Base-by-base conservation (phyloP, 2,888 invertebrate species). In the Zhengitettix transpicula region DNA sequence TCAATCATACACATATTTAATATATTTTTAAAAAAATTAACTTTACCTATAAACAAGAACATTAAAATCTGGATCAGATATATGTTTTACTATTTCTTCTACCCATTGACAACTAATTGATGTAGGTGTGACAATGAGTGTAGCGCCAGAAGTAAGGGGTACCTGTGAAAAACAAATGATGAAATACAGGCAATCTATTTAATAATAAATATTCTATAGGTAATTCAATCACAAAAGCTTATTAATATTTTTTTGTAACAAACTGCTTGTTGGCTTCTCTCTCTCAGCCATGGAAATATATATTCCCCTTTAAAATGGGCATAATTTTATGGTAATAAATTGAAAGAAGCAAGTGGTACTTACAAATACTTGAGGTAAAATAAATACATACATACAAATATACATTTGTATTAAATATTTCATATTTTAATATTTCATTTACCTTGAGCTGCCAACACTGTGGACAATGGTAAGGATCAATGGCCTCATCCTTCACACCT, bases 31-130 rank as follows among this genome's bases (percentile, higher is more conserved):
- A 52, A 10, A 47, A 17, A 2, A 52, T 28, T 17, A n/a, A 42
- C 40, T 66, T 62, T 65, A 68, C 68, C 67, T 74, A 67, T 83
- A 83, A 15, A 76, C 68, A 9, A 81, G 67, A n/a, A 82, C 76
- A 59, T 72, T 75, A 1, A 82, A 67, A 42, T 72, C 71, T n/a
- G 66, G 64, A 53, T 76, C 71, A 16, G 69, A 69, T 14, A 84
- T 71, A 69, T 87, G 87, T 63, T 79, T 81, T 42, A 72, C 69
- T 59, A 87, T 81, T 71, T 89, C 89, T 9, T 81, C 77, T 40
- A 77, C 74, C 89, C 89, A 89, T 69, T 89, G 88, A 63, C 77
- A 73, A 65, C 79, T 76, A 56, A 89, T 82, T 8, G 83, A 73
- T 7, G 69, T 68, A 1, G 89, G 89, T 1, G 85, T 79, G 3